These are phyloP conservation scores for Anagyrus pseudococci DNA, from an alignment of 2,888 invertebrate species.

Conservation along the genomic window DNA sequence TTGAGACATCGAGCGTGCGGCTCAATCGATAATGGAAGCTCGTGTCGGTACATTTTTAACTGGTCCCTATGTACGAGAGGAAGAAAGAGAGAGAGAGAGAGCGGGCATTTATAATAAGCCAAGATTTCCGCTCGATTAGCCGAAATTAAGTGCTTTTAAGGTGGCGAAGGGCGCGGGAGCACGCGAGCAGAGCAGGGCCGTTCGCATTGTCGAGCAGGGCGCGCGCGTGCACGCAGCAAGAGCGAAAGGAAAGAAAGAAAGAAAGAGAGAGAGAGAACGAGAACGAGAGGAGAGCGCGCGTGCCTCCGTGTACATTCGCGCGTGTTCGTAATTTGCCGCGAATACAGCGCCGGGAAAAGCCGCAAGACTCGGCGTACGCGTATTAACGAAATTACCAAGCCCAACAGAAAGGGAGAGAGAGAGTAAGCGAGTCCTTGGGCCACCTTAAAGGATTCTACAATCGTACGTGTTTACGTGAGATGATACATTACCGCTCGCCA, in stretches of 20 bases:
- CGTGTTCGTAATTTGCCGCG: constrained; percentile 7
- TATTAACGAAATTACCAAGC: too few species aligned
- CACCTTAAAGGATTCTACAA: too few species aligned
- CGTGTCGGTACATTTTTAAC: constrained; percentile 20
- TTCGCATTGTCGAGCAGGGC: too few species aligned
- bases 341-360: constrained; percentile 23
- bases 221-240: constrained; percentile 16
- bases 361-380: constrained; percentile 2
- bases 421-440: too few species aligned
- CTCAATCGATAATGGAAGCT: constrained; percentile 28
- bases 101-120: too few species aligned
- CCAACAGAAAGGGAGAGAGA: too few species aligned
- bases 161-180: neutral
- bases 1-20: too few species aligned
- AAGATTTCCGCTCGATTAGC: constrained; percentile 40
- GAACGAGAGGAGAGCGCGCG: neutral
- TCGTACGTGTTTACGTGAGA: too few species aligned
- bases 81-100: too few species aligned
- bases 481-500: too few species aligned
- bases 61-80: neutral
- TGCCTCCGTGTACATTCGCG: neutral
- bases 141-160: constrained; percentile 39
- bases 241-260: neutral
- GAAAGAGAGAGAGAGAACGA: constrained; percentile 20
- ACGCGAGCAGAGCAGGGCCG: too few species aligned